Evolutionary conservation across 1,140 invertebrate genomes (phyloP), one percentile per base, ranked within the genome.

Genomic region (Anoplophora glabripennis): DNA sequence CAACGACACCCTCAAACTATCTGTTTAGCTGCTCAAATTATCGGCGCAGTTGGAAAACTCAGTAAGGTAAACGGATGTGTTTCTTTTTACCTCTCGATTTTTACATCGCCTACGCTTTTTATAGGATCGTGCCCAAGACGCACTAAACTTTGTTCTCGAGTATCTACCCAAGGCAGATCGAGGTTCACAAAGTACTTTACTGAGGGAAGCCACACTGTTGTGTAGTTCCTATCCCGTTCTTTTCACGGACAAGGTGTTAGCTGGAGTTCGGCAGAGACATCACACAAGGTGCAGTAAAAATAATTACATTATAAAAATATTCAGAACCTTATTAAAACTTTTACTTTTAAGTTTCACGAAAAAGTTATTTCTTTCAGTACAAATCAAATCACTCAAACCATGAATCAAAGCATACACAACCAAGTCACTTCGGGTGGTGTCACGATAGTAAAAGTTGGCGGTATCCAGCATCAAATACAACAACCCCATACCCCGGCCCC

Each of bases 61-160:
- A 81, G 81, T 69, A 83, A 86, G 77, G 84, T 84, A 72, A 64
- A 7, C n/a, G 0, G 12, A 42, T 42, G 0, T 36, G 10, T n/a
- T 34, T 8, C 14, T 8, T 21, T 37, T 12, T 10, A 5, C 3
- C 18, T 53, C 7, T 5, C n/a, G 18, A n/a, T n/a, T n/a, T n/a
- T n/a, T n/a, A n/a, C n/a, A n/a, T n/a, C n/a, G n/a, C n/a, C n/a
- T n/a, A n/a, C n/a, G n/a, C 18, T 48, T 34, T 56, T 66, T 60
- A 40, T 71, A 87, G 84, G 87, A 88, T 67, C 81, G 84, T 59
- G 90, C 88, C 0, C 85, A 89, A 71, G 87, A 88, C 66, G 88
- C 89, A 7, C 74, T 93, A 21, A 86, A 89, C 75, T 93, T 90
- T 77, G 84, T 93, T 41, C 77, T 90, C 34, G 84, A 87, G 67